Conservation (phyloP, 2,113 vertebrate genomes). For the Platanista minor region DNA sequence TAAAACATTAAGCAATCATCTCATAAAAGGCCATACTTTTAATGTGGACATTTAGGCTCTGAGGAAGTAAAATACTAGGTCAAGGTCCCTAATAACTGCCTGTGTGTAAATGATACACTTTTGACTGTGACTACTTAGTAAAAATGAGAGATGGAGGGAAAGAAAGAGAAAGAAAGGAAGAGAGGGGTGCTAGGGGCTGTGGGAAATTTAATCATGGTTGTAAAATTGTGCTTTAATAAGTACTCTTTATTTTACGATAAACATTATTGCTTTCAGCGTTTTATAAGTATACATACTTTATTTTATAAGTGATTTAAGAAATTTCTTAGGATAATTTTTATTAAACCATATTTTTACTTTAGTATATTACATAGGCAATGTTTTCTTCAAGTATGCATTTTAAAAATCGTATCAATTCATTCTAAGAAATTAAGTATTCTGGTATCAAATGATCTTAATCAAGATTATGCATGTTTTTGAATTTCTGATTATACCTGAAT, state of each 20-base stretch:
- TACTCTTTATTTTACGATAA: not conserved
- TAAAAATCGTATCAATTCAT: not conserved
- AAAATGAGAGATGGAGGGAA: not conserved
- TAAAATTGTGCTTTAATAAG: not conserved
- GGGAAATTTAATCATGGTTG: not conserved
- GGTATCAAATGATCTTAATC: not conserved
- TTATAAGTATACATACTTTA: not conserved
- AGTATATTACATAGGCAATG: not conserved
- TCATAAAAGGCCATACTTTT: not conserved
- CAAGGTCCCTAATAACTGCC: not conserved
- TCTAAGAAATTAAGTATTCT: not conserved
- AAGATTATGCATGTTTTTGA: not conserved
- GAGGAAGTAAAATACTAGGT: not conserved
- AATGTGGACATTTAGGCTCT: not conserved
- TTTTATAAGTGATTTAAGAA: not conserved
- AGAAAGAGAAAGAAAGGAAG: not conserved
- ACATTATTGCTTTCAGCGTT: not conserved
- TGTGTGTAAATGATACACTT: not conserved
- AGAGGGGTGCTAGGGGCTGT: rapidly evolving
- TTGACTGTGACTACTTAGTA: not conserved
- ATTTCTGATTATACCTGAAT: not conserved
- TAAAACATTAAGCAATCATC: not conserved
- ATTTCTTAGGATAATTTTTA: not conserved
- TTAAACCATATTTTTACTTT: not conserved
- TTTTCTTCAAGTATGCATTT: not conserved